phyloP scores from a whole-genome alignment of 2,797 vertebrate genomes.

The Chromis chromis region DNA sequence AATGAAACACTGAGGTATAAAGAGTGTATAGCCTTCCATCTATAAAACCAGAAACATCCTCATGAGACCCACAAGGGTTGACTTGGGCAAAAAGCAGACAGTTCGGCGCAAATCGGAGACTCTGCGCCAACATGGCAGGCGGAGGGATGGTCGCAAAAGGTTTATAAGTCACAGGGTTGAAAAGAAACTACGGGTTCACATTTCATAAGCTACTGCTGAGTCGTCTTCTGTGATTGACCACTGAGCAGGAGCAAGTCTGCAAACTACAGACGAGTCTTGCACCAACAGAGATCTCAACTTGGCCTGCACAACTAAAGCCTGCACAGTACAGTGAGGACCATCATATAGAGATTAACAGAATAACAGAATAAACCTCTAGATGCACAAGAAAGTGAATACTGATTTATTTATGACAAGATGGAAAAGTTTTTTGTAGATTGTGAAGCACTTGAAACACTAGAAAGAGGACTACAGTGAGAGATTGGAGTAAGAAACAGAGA shows the following conservation, averaged over 20 bases:
- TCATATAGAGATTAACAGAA: background rate
- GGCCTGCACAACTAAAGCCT: background rate
- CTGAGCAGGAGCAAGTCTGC: slow-evolving; percentile 15
- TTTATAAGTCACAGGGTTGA: slow-evolving; percentile 60
- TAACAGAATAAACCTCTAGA: background rate
- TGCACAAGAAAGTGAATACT: background rate
- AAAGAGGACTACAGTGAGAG: background rate
- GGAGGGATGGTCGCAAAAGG: slow-evolving; percentile 43
- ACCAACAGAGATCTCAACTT: slow-evolving; percentile 3
- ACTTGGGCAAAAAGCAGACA: slow-evolving; percentile 74
- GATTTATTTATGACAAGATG: background rate
- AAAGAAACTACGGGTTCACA: slow-evolving; percentile 52
- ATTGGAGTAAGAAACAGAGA: slow-evolving; percentile 5
- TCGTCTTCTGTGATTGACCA: slow-evolving; percentile 29
- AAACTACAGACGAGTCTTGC: background rate
- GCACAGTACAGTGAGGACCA: background rate
- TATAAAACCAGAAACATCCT: slow-evolving; percentile 81
- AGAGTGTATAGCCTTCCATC: slow-evolving; percentile 75
- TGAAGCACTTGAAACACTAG: background rate
- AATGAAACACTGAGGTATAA: slow-evolving; percentile 82
- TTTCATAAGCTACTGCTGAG: slow-evolving; percentile 62
- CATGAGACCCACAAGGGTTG: slow-evolving; percentile 71
- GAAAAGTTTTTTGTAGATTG: background rate
- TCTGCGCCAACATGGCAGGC: slow-evolving; percentile 64
- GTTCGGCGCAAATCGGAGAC: slow-evolving; percentile 68